Base-by-base conservation (phyloP, 2,797 vertebrate species). In the Ficedula albicollis region DNA sequence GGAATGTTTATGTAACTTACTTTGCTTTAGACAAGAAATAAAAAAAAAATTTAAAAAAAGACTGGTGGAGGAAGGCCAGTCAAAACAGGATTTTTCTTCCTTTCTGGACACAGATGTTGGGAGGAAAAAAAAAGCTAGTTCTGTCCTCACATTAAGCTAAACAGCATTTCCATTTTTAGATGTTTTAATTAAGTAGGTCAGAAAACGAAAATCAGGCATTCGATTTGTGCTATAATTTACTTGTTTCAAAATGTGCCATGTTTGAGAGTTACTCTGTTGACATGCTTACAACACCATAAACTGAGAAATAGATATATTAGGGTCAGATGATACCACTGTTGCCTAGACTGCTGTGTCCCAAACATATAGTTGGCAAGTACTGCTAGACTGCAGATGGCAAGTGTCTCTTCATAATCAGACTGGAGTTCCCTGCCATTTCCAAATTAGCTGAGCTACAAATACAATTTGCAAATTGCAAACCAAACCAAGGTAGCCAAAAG, bases 1-100 rank as follows among this genome's bases (percentile, higher is more conserved):
- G 96, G 98, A 98, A 98, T 98, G 98, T 98, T 98, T 98, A 98
- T 98, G 97, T 98, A 98, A 98, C 97, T 98, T 96, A 98, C 98
- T 98, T 98, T 91, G 97, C 97, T 97, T 98, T 97, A 97, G 98
- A 98, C 97, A 97, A 97, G 96, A 97, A 94, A 86, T 95, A 90
- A 94, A 96, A 97, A 97, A 96, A 96, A 95, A 52, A 8, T 1
- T 6, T 10, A 13, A 94, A 77, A 81, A 87, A 87, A 58, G 87
- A 85, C 72, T 93, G 74, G 93, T 98, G 98, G 98, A 98, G 96
- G 88, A 95, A 95, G 93, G 98, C 98, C 98, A 98, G 98, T 98
- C 96, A 98, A 98, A 98, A 98, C 98, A 98, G 95, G 97, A 96
- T 96, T 98, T 98, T 98, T 98, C 98, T 98, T 98, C 98, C 97